These are phyloP conservation scores for Plemyria rubiginata DNA, from an alignment of 2,888 invertebrate species.

Conservation along the genomic window DNA sequence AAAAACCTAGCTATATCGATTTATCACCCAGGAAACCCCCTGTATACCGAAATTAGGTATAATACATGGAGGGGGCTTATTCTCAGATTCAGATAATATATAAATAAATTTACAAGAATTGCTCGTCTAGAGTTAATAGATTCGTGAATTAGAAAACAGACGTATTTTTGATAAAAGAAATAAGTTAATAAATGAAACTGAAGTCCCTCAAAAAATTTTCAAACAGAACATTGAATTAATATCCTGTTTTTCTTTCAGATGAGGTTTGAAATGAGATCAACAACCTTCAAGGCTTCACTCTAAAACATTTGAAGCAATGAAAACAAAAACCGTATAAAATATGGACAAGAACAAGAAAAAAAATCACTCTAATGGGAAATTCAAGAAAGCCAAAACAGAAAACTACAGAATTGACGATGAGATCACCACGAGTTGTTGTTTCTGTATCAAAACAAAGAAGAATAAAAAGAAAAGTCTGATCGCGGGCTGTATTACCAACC, in stretches of 20 bases:
- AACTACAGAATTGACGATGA: constrained; percentile 70
- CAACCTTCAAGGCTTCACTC: constrained; percentile 18
- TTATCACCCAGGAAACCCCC: too few relatives aligned
- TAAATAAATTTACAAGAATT: too few relatives aligned
- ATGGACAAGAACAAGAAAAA: constrained; percentile 81
- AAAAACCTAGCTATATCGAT: too few relatives aligned
- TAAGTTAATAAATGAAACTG: constrained; percentile 2
- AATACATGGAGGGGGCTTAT: too few relatives aligned
- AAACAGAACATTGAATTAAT: constrained; percentile 9
- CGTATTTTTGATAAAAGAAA: too few relatives aligned
- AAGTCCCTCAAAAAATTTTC: constrained; percentile 9
- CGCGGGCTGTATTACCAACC: constrained; percentile 90
- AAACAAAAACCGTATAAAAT: constrained; percentile 45
- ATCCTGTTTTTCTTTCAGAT: constrained; percentile 41
- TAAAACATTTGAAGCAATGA: constrained; percentile 26
- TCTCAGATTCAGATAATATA: too few relatives aligned
- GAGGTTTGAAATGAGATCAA: constrained; percentile 23
- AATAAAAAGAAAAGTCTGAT: constrained; percentile 78
- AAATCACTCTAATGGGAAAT: constrained; percentile 75
- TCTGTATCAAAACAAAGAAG: constrained; percentile 79
- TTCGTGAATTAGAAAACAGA: too few relatives aligned
- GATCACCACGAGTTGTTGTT: constrained; percentile 74
- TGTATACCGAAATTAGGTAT: too few relatives aligned
- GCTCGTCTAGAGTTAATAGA: too few relatives aligned
- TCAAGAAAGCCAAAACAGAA: constrained; percentile 73